Conservation (phyloP, 2,797 vertebrate species). For the Thripadectes ignobilis region DNA sequence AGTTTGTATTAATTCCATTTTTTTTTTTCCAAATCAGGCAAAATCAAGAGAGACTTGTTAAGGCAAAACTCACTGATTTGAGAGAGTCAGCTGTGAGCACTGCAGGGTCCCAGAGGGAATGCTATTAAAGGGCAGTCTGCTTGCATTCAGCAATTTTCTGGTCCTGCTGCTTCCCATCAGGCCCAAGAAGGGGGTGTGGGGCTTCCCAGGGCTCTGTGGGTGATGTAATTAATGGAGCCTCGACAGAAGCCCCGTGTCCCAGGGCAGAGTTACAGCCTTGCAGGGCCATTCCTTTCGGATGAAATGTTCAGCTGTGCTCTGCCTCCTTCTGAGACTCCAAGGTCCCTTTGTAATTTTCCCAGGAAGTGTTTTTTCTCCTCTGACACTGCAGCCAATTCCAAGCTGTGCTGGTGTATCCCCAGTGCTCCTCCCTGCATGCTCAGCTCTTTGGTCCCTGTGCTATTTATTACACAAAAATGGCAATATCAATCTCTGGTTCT, state of each 20-base stretch:
- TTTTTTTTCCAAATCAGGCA: too few relatives aligned
- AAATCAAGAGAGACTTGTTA: background rate
- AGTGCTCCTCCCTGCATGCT: background rate
- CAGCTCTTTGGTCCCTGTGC: background rate
- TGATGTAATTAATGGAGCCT: background rate
- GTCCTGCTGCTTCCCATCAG: background rate
- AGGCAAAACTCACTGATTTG: background rate
- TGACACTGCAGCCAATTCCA: background rate
- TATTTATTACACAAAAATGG: background rate
- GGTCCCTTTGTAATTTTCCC: background rate
- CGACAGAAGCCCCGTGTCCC: rapidly evolving
- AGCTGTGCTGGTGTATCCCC: background rate
- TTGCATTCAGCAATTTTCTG: background rate
- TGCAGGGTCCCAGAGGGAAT: background rate
- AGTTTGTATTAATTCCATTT: rapidly evolving
- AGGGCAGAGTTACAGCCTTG: background rate
- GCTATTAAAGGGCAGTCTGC: background rate
- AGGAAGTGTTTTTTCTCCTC: background rate
- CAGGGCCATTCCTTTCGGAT: background rate
- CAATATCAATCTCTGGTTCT: background rate
- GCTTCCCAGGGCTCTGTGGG: background rate
- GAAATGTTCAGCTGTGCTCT: background rate
- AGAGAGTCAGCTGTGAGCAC: background rate
- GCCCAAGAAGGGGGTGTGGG: background rate
- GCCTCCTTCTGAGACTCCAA: background rate